A percentile compares a stretch with the other conserved stretches of the same genome.
phyloP scores from a whole-genome alignment of 1,140 invertebrate species.

The Cyclina sinensis region DNA sequence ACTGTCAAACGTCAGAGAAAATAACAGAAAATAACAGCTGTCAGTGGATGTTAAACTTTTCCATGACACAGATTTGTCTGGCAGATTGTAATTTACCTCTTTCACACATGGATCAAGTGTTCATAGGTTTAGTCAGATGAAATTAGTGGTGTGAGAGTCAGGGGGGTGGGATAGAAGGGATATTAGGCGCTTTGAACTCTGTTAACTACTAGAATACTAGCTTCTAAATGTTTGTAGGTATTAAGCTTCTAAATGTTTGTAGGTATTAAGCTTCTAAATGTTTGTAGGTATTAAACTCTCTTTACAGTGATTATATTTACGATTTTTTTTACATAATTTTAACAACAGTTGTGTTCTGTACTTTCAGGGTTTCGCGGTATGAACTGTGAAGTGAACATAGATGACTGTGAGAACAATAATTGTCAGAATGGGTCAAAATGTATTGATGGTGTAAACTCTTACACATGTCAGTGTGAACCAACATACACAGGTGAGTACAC shows the following conservation, averaged over 20 bases:
- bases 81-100: neutral
- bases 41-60: neutral
- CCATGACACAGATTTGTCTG: constrained; percentile 1
- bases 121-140: neutral
- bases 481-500: constrained; percentile 76
- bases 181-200: too few relatives aligned
- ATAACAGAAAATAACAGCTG: constrained; percentile 16
- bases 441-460: constrained; percentile 78
- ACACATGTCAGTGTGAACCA: constrained; percentile 81
- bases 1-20: constrained; percentile 20
- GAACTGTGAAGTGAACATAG: constrained; percentile 76
- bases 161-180: too few relatives aligned
- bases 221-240: too few relatives aligned
- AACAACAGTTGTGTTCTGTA: constrained; percentile 30
- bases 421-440: constrained; percentile 83
- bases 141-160: neutral
- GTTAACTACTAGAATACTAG: too few relatives aligned
- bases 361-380: constrained; percentile 78
- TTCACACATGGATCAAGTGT: neutral
- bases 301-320: too few relatives aligned
- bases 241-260: too few relatives aligned
- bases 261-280: too few relatives aligned
- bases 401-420: constrained; percentile 87
- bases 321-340: too few relatives aligned
- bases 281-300: too few relatives aligned